These are phyloP conservation scores for Erethizon dorsatum DNA, from an alignment of 2,797 vertebrate species.

Conservation along the genomic window DNA sequence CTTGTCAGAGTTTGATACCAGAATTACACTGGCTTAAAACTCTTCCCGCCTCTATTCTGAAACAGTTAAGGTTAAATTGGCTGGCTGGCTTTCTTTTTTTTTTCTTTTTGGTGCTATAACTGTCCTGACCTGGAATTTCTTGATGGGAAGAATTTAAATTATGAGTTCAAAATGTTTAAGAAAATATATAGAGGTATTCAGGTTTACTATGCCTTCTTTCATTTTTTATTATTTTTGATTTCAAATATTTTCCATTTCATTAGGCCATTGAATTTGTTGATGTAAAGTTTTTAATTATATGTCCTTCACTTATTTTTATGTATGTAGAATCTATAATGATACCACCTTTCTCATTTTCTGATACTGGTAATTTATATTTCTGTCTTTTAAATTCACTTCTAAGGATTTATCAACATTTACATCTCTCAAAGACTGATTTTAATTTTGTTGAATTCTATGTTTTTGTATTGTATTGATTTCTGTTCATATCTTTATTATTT, in stretches of 20 bases:
- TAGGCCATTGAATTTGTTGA: background rate
- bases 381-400: background rate
- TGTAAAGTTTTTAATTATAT: background rate
- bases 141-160: background rate
- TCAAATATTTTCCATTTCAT: background rate
- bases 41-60: background rate
- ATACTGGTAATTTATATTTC: constrained; percentile 7
- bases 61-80: background rate
- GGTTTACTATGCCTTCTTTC: background rate
- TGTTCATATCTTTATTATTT: background rate
- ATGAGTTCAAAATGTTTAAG: background rate
- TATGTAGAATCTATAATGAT: background rate
- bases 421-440: background rate
- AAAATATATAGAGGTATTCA: background rate
- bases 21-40: background rate
- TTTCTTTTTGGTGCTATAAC: background rate
- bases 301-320: background rate
- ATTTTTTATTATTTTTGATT: background rate
- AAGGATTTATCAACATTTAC: background rate
- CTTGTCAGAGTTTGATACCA: background rate
- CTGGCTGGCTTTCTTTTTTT: background rate
- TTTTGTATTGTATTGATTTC: background rate
- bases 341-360: background rate
- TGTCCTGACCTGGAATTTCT: background rate
- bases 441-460: constrained; percentile 34